Evolutionary conservation across 1,140 invertebrate species (phyloP), one percentile per base, ranked within the genome.

Genomic region (Zaprionus tsacasi): DNA sequence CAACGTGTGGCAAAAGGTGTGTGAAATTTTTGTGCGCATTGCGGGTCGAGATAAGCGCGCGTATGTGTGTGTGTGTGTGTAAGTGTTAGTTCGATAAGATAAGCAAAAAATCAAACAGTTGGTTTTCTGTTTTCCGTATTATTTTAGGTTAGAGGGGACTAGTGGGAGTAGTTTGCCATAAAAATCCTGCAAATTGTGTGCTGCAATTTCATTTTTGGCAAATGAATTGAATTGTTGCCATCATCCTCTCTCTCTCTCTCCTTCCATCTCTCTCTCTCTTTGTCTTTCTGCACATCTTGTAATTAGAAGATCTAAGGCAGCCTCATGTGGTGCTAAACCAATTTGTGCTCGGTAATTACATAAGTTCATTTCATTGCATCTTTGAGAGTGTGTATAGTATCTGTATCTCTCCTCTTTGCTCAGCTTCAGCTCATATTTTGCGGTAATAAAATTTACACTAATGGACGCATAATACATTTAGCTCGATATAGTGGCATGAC

Each of bases 371-470:
- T 64, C 55, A 45, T 45, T 2, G 69, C 40, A 66, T 76, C 73
- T 72, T 65, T 71, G 71, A 70, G 58, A 74, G 21, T 17, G 48
- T 54, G 3, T n/a, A 2, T 1, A 1, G 63, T 45, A 35, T 56
- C 54, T 56, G 21, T 21, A 30, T 52, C 21, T 13, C 5, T 35
- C 33, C 5, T 35, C 33, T 35, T 6, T 35, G 33, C 33, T 43
- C 74, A 56, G 27, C 36, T 81, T 59, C 30, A 6, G 50, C 38
- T 38, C 58, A 71, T 73, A 60, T 65, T 48, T 66, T 78, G 70
- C 55, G 71, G 67, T 85, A 88, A 88, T 88, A 78, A 79, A 83
- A 83, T 88, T 88, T 78, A 66, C 66, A 65, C 80, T 88, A 88
- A 88, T 88, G 83, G 83, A 80, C 33, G 27, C 78, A 67, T 76